Base-by-base conservation (phyloP, 1,140 invertebrate species). In the Tenebrio molitor region DNA sequence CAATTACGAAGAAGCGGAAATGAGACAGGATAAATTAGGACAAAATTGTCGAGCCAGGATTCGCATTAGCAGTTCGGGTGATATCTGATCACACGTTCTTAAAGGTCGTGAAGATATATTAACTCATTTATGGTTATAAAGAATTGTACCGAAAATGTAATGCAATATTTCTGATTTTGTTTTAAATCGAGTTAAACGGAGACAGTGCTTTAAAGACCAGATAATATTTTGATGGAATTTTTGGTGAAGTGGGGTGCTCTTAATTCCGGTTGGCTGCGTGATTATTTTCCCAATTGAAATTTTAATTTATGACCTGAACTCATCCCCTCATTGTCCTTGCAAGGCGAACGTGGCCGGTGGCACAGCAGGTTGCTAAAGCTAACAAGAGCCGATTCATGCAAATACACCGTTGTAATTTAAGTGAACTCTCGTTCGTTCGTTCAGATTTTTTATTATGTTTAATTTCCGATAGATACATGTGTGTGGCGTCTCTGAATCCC, bases 231-330 rank as follows among this genome's bases (percentile, higher is more conserved):
- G 23, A 29, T 25, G 23, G 19, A 58, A 58, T 58, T 58, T 29
- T 29, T 58, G 50, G 44, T 8, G 23, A 46, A 50, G 12, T 50
- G 15, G 5, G 23, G 44, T 19, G 44, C 19, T 16, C 19, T 50
- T 8, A 50, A 50, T 14, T 33, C 44, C 44, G 44, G 5, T 12
- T 12, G 29, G n/a, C 19, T 29, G 16, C 23, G 50, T 58, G 50
- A 58, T 58, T 58, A 58, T 58, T 58, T 58, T 29, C 21, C n/a
- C 19, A 58, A 58, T 58, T 58, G 21, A 29, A 29, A 58, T 58
- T 58, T 58, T 58, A 58, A 58, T 58, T 58, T 58, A 58, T 58
- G 23, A 29, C 50, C 19, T 12, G 23, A 58, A 58, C 23, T 58
- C 50, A 58, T 58, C 50, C 50, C 50, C 6, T 58, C 50, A 29